Evolutionary conservation across 2,888 invertebrate genomes (phyloP), one percentile per base, ranked within the genome.

Genomic region (Andricus quercusramuli): DNA sequence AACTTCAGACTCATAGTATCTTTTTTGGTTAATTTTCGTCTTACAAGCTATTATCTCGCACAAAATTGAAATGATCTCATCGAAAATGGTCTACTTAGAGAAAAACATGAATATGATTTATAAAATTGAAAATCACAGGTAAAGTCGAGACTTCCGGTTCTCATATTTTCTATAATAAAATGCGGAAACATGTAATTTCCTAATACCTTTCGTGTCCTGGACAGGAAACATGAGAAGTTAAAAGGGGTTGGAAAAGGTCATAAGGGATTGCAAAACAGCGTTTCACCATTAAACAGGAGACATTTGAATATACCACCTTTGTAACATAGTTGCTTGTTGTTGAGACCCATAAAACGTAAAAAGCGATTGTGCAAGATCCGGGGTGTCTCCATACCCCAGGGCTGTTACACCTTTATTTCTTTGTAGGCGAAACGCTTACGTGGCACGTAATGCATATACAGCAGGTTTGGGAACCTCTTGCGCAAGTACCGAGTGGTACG

Each of bases 261-360:
- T 20, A 13, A 32, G 32, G 20, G 51, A 20, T 51, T 67, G 67
- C 77, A 78, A 78, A 83, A 84, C 82, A 84, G 76, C 79, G 79
- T 83, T 83, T 82, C 41, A 65, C 84, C 82, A 83, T 83, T 83
- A 83, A 64, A 25, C 37, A 59, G n/a, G 44, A 29, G 77, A 56
- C 29, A 78, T 80, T 83, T 79, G 80, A 84, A 83, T 80, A 78
- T 80, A 77, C 44, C 77, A 44, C 41, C 59, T 82, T 82, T 81
- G 74, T 66, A 78, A 79, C 65, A 56, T 47, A 67, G 56, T 51
- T 79, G 37, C 76, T 59, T 79, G 80, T 80, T 80, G 70, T 64
- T 64, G 68, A 79, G 47, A 41, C 62, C 51, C 62, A 51, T 80
- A 78, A 80, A 80, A 51, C 37, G 64, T 64, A 62, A 70, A 77